Base-by-base conservation (phyloP, 2,797 vertebrate genomes). In the Florisuga fusca region DNA sequence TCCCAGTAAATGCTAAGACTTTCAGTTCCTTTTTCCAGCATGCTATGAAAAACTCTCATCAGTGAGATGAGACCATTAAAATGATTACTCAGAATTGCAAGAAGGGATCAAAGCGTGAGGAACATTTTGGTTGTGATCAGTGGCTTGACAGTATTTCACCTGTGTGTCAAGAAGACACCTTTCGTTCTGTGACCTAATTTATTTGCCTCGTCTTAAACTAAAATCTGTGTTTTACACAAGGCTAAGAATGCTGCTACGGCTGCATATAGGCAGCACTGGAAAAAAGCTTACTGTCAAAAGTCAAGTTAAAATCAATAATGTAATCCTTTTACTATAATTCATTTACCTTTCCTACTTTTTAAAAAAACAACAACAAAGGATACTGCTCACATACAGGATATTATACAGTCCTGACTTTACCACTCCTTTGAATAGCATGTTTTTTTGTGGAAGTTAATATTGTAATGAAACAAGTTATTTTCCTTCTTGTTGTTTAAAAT, bases 351-450 rank as follows among this genome's bases (percentile, higher is more conserved):
- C 20, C 31, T 34, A 6, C 27, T 26, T 19, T 64, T 25, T 46
- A 46, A 75, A 41, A 41, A 41, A 41, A 41, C 38, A 41, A 38
- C 10, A 38, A 46, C 15, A 73, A 58, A 89, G 71, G 69, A 90
- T 89, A 51, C 79, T 50, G 51, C 76, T 96, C 83, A 84, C 48
- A 63, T 55, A 58, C 67, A 88, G 83, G 89, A 91, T 95, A 51
- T 84, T 93, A 79, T 7, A 29, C 21, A 64, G 71, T 73, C 59
- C 57, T 12, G n/a, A 79, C 46, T 79, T 93, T 79, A 53, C 63
- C 67, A 58, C 53, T 94, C 74, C 83, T 25, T 90, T 87, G 45
- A 93, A 43, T 20, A 64, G 19, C 15, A 22, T 41, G 62, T 36
- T 53, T 88, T 89, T 85, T 80, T 64, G 31, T 64, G 54, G 54